Evolutionary conservation across 2,888 invertebrate species (phyloP).

Genomic region (Elysia crispata): DNA sequence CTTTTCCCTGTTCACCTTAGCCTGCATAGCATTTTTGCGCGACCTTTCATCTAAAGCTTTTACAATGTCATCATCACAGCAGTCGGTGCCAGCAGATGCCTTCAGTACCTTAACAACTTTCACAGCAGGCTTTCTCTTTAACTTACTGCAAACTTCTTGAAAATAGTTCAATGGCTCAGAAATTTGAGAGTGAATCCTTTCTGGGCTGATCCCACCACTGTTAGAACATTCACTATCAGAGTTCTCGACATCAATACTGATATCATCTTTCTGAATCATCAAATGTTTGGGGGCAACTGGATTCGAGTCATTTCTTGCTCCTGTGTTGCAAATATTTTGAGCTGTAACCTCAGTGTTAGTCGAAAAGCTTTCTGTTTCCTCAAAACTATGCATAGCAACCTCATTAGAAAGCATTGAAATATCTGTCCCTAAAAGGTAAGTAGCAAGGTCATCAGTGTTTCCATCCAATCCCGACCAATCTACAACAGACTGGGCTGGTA

Average conservation of each 20-base stretch:
- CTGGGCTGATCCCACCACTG: background rate
- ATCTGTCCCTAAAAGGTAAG: constrained; percentile 34
- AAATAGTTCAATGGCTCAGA: background rate
- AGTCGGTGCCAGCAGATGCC: constrained; percentile 51
- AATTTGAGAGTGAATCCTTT: background rate
- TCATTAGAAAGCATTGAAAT: background rate
- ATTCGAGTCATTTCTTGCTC: background rate
- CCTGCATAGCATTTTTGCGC: constrained; percentile 70
- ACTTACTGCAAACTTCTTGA: background rate
- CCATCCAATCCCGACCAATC: constrained; percentile 27
- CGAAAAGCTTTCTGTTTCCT: background rate
- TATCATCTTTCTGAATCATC: background rate
- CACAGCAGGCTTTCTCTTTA: constrained; percentile 3
- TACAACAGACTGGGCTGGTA: background rate
- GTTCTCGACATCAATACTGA: constrained; percentile 4
- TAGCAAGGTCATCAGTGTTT: constrained; percentile 40
- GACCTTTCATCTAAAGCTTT: constrained; percentile 65
- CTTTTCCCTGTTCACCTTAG: constrained; percentile 71
- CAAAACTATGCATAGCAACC: background rate
- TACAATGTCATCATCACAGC: constrained; percentile 54
- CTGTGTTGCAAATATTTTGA: background rate
- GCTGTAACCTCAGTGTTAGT: background rate
- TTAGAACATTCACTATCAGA: constrained; percentile 41
- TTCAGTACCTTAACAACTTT: constrained; percentile 57
- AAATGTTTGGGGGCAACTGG: background rate